Base-by-base conservation (phyloP, 2,113 vertebrate genomes). In the Donacobius atricapilla region DNA sequence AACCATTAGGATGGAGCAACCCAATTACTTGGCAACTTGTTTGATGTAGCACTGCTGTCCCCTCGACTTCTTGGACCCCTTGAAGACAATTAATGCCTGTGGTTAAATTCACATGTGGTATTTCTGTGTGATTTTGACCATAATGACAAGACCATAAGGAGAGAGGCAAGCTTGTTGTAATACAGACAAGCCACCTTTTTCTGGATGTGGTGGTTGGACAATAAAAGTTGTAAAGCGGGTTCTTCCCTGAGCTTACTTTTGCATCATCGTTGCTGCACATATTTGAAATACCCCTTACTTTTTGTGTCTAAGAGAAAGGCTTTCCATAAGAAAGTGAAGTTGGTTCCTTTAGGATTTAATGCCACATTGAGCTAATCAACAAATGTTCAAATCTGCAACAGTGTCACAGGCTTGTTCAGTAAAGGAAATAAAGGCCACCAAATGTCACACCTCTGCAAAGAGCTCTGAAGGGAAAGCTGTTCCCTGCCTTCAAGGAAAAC, bases 191-290 rank as follows among this genome's bases (percentile, higher is more conserved):
- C 14, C 25, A 19, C 11, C 14, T 87, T 76, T 70, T 66, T 40
- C 30, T 79, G 51, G 31, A 79, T 45, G 9, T 45, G 31, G 28
- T 16, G 31, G 23, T 17, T 40, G 25, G 17, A 28, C 30, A 51
- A 30, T 79, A 83, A 28, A 48, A 70, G 50, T 42, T 70, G 45
- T 73, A 20, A 53, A 66, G 21, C 0, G 1, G 7, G 9, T 83
- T 89, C 31, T 61, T 90, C 1, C 2, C 17, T 68, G 60, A 64
- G 37, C 22, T 61, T 54, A 19, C 16, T 40, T 48, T 57, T 87
- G 81, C 18, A 13, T 47, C 0, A 0, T 27, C 0, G 0, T 2
- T 51, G 16, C 15, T 65, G 27, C 18, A 10, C 7, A 2, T 48
- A 28, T 27, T 82, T 35, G 28, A 71, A 61, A 65, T 79, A 37